Base-by-base conservation (phyloP, 1,140 invertebrate genomes). In the Lasaia peninsularis region DNA sequence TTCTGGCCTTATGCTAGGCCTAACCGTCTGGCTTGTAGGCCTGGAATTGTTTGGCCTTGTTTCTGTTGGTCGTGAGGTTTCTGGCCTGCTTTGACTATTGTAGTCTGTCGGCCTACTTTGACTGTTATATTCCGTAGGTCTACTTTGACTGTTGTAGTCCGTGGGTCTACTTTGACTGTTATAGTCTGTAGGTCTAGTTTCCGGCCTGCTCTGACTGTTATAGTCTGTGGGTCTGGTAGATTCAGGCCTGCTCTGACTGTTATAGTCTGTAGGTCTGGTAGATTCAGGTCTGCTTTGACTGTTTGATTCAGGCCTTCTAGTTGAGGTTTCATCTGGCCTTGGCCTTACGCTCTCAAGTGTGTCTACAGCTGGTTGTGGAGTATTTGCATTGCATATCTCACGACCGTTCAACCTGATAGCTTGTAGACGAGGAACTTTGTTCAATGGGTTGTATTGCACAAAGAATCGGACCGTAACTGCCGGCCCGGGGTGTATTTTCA, bases 361-460 rank as follows among this genome's bases (percentile, higher is more conserved):
- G 6, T 72, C 69, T 0, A 73, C 52, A 0, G 64, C 67, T 12
- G 80, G 78, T 20, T 63, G 66, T 0, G 72, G 79, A 0, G 63
- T 75, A 20, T 84, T 79, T 0, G 86, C 82, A 35, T 86, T 88
- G 34, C 86, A 88, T 5, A 88, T 88, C 56, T 86, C 83, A 48
- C 80, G 68, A 0, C 86, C 86, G 37, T 88, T 88, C 20, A 88
- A 63, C 56, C 80, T 67, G 14, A 88, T 86, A 0, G 78, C 70
- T 35, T 69, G 62, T 0, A 88, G 56, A n/a, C 63, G 71, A 0
- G 86, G 86, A 0, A 71, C 62, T 32, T 78, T 78, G 48, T 76
- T 78, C 9, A 86, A 52, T 1, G 71, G 73, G 48, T 82, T 86
- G 63, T 84, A 88, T 32, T 84, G 80, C 1, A 88, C 82, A 56